Base-by-base conservation (phyloP, 2,113 vertebrate genomes). In the Notechis scutatus region DNA sequence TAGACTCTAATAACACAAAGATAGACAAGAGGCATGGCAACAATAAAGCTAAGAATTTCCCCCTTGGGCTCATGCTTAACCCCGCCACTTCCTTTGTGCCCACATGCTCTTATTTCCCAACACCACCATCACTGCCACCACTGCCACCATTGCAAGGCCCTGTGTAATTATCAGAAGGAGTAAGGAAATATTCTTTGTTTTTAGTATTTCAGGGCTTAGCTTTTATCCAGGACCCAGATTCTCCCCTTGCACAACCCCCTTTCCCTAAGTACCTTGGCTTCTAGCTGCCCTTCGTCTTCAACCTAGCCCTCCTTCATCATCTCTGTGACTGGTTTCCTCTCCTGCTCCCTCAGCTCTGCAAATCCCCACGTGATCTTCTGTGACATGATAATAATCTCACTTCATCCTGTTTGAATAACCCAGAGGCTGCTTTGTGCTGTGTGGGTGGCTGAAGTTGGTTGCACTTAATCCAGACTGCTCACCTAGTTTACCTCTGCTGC, bases 311-410 rank as follows among this genome's bases (percentile, higher is more conserved):
- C 0, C 85, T 90, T 69, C 54, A 20, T 34, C 45, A n/a, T 88
- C 20, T 74, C 91, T 85, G 87, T 59, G 64, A 52, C 87, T 81
- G 91, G 56, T 26, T 91, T 85, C 69, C 39, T 55, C 54, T 34
- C 45, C 93, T 18, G 39, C 85, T 91, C 29, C 85, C 93, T 90
- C 92, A 90, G 74, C 87, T 39, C 26, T 88, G 14, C 54, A 91
- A 88, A 92, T 91, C 90, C 91, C 88, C 92, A 90, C 90, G 94
- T 94, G 94, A 95, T 91, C 34, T 81, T 81, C 54, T 5, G 34
- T 81, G 81, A 20, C 91, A 64, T 95, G 91, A 91, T 94, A 85
- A 90, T 93, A 89, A 94, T 90, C 94, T 85, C 86, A 92, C 95
- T 92, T 93, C 93, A 64, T 88, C 87, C 89, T 92, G 94, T 85